Percentiles rank a stretch among this genome's conserved stretches.
Evolutionary conservation across 2,797 vertebrate species (phyloP).

Genomic region (Crossoptilon crossoptilon): DNA sequence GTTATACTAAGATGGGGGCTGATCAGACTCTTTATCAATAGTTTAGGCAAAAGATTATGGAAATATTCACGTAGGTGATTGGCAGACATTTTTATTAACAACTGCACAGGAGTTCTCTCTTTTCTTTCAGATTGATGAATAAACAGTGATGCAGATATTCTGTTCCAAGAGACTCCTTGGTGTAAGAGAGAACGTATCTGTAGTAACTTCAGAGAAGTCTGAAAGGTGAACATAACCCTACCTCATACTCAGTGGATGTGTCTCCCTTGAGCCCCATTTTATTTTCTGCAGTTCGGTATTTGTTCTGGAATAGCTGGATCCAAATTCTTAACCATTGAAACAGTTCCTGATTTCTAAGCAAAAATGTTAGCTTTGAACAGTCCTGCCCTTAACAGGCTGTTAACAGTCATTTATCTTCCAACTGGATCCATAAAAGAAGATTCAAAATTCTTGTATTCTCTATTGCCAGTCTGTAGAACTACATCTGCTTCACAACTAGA

Average conservation of each 20-base stretch:
- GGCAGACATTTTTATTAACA: background rate
- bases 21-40: background rate
- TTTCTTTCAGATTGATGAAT: background rate
- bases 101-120: background rate
- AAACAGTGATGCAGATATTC: background rate
- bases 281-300: background rate
- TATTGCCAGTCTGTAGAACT: background rate
- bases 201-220: background rate
- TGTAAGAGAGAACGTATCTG: background rate
- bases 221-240: background rate
- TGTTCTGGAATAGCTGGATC: background rate
- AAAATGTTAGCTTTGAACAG: background rate
- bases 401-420: background rate
- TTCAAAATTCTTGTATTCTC: background rate
- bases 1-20: background rate
- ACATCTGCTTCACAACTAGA: background rate
- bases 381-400: background rate
- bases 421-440: background rate
- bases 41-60: background rate
- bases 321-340: background rate
- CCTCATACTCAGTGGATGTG: background rate
- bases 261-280: background rate
- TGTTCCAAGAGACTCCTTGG: background rate
- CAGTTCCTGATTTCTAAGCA: background rate
- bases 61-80: background rate